Evolutionary conservation across 2,888 invertebrate genomes (phyloP).

Genomic region (Seira ritae): DNA sequence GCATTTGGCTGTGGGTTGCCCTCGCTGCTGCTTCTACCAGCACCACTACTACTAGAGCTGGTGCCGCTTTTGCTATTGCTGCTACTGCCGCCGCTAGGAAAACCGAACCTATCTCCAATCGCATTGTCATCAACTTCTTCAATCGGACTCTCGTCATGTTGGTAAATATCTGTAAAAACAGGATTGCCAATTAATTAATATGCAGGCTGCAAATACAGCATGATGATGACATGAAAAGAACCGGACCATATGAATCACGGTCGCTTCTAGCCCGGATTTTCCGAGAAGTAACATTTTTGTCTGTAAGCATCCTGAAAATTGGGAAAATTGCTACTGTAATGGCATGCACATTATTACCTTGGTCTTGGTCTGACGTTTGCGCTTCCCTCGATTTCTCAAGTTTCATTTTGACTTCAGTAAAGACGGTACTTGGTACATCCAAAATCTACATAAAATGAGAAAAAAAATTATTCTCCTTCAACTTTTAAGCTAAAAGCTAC

Average conservation of each 20-base stretch:
- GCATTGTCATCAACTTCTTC: constrained; percentile 46
- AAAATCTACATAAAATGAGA: constrained; percentile 27
- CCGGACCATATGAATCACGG: background rate
- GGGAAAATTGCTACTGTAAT: background rate
- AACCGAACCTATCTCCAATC: constrained; percentile 32
- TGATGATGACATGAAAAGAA: background rate
- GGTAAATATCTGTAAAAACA: constrained; percentile 36
- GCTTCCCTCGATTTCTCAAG: constrained; percentile 15
- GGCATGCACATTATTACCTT: background rate
- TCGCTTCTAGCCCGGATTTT: background rate
- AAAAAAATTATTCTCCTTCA: background rate
- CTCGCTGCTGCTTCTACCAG: background rate
- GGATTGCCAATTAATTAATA: background rate
- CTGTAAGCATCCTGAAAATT: background rate
- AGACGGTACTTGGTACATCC: constrained; percentile 46
- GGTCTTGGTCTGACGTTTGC: background rate
- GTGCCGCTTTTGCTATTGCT: too few species aligned
- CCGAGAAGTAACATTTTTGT: background rate
- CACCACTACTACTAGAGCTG: background rate
- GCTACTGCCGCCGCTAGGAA: constrained; percentile 3
- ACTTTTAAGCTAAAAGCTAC: background rate
- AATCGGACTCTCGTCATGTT: constrained; percentile 28
- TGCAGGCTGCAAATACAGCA: background rate
- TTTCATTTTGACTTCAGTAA: constrained; percentile 40
- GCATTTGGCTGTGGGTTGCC: background rate